Conservation (phyloP, 2,888 invertebrate genomes). For the Eristalinus sepulchralis region DNA sequence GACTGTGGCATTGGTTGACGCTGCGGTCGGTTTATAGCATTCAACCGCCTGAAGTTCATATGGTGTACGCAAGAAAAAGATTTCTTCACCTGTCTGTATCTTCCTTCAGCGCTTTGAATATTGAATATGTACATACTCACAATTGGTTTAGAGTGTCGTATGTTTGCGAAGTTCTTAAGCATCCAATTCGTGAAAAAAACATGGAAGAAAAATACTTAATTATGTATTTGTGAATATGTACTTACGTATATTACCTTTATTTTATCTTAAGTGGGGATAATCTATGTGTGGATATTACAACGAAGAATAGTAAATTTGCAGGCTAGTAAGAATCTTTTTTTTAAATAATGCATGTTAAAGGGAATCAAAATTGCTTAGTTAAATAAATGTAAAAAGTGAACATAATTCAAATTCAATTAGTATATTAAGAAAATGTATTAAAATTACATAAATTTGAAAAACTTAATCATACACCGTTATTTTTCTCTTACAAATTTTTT, state of each 20-base stretch:
- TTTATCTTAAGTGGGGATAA: slow-evolving; percentile 25
- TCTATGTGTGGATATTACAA: neutral
- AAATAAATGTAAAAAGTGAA: too few relatives aligned
- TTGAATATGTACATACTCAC: slow-evolving; percentile 36
- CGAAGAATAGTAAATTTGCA: neutral
- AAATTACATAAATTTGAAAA: too few relatives aligned
- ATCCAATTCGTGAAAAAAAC: slow-evolving; percentile 13
- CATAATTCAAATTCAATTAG: too few relatives aligned
- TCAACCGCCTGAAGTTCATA: slow-evolving; percentile 64
- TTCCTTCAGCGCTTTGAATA: slow-evolving; percentile 43
- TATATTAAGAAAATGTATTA: too few relatives aligned
- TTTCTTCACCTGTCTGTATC: slow-evolving; percentile 41
- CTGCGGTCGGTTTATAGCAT: slow-evolving; percentile 79
- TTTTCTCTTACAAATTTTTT: too few relatives aligned
- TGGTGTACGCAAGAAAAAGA: slow-evolving; percentile 45
- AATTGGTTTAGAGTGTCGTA: slow-evolving; percentile 24
- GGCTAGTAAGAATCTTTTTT: neutral
- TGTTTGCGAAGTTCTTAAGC: slow-evolving; percentile 43
- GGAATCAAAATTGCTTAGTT: neutral
- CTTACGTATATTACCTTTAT: neutral
- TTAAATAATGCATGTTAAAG: neutral
- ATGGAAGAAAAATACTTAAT: slow-evolving; percentile 8
- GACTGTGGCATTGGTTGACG: slow-evolving; percentile 78
- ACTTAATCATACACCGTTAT: too few relatives aligned
- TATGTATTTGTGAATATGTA: neutral